Conservation (phyloP, 1,140 invertebrate genomes). For the Brachionus manjavacas region DNA sequence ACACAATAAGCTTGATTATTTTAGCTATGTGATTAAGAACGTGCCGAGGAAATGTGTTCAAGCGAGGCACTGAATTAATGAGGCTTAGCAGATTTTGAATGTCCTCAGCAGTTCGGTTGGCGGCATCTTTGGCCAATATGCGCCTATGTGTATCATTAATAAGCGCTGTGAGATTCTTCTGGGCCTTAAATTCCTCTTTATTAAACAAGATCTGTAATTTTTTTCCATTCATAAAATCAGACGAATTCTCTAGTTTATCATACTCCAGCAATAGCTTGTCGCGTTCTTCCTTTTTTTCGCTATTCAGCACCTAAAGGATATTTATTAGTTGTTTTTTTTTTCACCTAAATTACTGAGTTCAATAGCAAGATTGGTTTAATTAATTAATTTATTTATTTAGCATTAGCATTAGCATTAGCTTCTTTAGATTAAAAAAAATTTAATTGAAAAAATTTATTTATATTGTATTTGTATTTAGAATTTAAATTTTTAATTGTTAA, state of each 20-base stretch:
- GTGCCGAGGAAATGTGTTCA: not conserved
- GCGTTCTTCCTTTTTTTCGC: constrained; percentile 9
- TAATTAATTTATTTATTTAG: no score
- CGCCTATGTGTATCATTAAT: constrained; percentile 13
- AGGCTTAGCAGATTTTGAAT: not conserved
- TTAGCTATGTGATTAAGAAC: not conserved
- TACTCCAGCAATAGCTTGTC: constrained; percentile 2
- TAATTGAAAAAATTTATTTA: no score
- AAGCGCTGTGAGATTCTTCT: constrained; percentile 9
- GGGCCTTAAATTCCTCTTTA: constrained; percentile 27
- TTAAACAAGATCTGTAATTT: constrained; percentile 20
- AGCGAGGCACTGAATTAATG: not conserved
- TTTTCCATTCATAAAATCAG: constrained; percentile 17
- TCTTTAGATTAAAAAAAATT: no score
- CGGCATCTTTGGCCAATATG: not conserved
- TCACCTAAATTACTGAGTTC: no score
- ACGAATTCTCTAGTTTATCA: constrained; percentile 14
- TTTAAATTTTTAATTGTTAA: no score
- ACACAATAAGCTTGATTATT: constrained; percentile 5
- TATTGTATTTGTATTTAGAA: no score
- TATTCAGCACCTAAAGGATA: not conserved
- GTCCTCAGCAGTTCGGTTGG: not conserved
- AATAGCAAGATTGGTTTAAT: no score
- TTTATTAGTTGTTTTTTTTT: no score
- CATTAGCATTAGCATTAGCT: no score